phyloP scores from a whole-genome alignment of 2,113 vertebrate genomes.

The Myiagra hebetior region DNA sequence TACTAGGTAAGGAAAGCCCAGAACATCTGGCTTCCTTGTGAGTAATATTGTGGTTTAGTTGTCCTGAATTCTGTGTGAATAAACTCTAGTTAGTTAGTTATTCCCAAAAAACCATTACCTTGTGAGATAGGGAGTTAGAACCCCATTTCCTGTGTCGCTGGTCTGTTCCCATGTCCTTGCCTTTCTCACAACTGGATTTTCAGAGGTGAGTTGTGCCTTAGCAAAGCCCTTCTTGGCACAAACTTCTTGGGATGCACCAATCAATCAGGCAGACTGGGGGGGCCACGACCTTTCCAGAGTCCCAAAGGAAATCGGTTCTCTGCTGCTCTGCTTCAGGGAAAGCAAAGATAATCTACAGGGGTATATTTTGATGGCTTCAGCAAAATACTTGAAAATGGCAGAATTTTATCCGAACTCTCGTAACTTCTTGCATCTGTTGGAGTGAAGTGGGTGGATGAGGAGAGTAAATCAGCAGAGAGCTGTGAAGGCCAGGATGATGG shows the following conservation, averaged over 20 bases:
- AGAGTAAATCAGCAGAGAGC: slow-evolving; percentile 3
- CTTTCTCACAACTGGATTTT: neutral
- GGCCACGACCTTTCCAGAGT: neutral
- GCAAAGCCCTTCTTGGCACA: neutral
- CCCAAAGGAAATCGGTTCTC: neutral
- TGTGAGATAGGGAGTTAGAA: neutral
- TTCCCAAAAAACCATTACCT: neutral
- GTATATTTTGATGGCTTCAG: neutral
- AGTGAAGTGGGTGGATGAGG: neutral
- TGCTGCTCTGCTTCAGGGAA: neutral
- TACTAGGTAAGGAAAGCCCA: neutral
- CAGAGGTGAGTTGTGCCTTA: neutral
- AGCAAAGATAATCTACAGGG: neutral
- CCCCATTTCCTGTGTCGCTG: neutral
- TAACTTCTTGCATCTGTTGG: neutral
- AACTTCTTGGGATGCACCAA: neutral
- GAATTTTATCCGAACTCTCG: neutral
- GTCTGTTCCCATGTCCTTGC: neutral
- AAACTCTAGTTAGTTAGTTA: neutral
- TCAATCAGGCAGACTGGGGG: rapidly evolving
- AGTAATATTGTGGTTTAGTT: neutral
- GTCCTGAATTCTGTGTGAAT: neutral
- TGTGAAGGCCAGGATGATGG: neutral
- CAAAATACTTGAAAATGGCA: neutral
- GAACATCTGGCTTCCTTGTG: neutral